These are phyloP conservation scores for Sussaba pulchella DNA, from an alignment of 2,888 invertebrate species.

Conservation along the genomic window DNA sequence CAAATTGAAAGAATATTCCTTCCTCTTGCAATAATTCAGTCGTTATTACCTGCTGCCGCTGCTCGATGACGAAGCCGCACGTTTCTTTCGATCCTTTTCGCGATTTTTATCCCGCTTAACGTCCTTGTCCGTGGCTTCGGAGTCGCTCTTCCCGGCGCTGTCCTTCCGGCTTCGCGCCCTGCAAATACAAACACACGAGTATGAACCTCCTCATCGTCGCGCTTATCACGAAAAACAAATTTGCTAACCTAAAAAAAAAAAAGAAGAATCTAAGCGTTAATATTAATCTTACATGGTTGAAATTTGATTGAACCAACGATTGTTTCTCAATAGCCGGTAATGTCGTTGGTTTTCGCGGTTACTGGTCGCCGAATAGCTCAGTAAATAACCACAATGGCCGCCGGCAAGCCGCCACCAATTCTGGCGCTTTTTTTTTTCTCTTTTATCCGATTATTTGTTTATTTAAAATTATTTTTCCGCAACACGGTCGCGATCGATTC, in stretches of 20 bases:
- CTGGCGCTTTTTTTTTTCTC: background rate
- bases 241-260: too few relatives aligned
- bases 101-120: constrained; percentile 89
- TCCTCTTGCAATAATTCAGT: background rate
- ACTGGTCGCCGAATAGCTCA: constrained; percentile 3
- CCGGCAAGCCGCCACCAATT: constrained; percentile 16
- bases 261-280: background rate
- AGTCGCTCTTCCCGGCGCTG: constrained; percentile 84
- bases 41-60: constrained; percentile 90
- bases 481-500: background rate
- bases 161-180: constrained; percentile 92
- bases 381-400: constrained; percentile 57
- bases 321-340: background rate
- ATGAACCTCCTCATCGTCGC: too few relatives aligned
- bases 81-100: constrained; percentile 88
- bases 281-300: constrained; percentile 18
- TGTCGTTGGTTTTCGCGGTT: constrained; percentile 12
- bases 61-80: constrained; percentile 92
- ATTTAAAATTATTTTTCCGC: background rate
- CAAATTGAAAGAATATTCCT: too few relatives aligned
- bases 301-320: background rate
- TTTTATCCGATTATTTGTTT: too few relatives aligned
- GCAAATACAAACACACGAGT: constrained; percentile 63
- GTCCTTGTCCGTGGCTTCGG: constrained; percentile 89
- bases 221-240: background rate